These are phyloP conservation scores for Adelosebastes latens DNA, from an alignment of 2,797 vertebrate species.

Conservation along the genomic window DNA sequence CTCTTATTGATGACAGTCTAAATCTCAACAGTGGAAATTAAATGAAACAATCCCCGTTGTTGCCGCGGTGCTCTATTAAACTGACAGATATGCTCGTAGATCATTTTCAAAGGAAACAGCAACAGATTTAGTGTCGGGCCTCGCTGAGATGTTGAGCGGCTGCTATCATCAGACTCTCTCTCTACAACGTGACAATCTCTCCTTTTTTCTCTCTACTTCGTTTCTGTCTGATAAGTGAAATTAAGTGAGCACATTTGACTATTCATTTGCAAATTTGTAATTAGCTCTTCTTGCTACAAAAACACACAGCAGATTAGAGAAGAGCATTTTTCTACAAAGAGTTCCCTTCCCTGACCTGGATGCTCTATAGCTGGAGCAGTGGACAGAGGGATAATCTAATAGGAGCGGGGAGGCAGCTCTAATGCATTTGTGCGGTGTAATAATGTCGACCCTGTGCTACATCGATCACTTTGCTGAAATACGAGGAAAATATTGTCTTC, in stretches of 20 bases:
- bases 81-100: conserved; percentile 57
- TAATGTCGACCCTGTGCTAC: conserved; percentile 58
- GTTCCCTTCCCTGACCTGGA: conserved; percentile 3
- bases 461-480: conserved; percentile 70
- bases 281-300: neutral
- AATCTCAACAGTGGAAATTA: conserved; percentile 72
- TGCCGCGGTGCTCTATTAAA: conserved; percentile 52
- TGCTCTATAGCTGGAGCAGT: conserved; percentile 13
- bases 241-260: neutral
- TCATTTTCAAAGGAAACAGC: conserved; percentile 58
- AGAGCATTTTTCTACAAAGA: neutral
- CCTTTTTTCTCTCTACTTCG: neutral
- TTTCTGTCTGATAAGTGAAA: conserved; percentile 15
- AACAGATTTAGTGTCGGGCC: conserved; percentile 16
- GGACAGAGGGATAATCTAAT: conserved; percentile 61
- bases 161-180: conserved; percentile 25
- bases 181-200: conserved; percentile 5
- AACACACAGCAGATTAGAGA: neutral
- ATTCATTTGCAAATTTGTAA: conserved; percentile 1
- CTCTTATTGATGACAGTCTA: conserved; percentile 73
- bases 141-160: conserved; percentile 17
- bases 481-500: conserved; percentile 50
- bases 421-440: conserved; percentile 64
- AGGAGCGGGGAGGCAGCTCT: conserved; percentile 27
- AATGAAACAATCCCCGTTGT: conserved; percentile 62